Conservation (phyloP, 2,113 vertebrate genomes). For the Thomomys bottae region DNA sequence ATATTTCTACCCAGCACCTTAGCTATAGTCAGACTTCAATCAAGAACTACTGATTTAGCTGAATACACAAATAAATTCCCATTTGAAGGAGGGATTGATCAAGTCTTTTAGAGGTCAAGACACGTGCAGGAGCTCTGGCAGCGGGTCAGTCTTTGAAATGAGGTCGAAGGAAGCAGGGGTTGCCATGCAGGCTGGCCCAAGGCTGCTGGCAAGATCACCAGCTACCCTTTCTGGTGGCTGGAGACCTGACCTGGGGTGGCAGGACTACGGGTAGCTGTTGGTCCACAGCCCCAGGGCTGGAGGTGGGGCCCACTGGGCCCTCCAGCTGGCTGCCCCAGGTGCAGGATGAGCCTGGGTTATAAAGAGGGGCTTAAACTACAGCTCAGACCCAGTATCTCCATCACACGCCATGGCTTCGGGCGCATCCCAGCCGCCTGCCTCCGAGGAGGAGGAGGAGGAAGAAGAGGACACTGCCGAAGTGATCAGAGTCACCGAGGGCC, state of each 20-base stretch:
- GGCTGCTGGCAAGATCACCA: neutral
- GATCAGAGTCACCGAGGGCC: neutral
- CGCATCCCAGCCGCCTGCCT: neutral
- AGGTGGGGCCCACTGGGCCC: too few relatives aligned
- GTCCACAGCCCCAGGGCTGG: too few relatives aligned
- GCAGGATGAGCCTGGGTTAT: neutral
- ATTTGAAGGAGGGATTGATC: neutral
- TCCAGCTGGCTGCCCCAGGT: too few relatives aligned
- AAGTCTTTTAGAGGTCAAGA: neutral
- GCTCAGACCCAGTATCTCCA: too few relatives aligned
- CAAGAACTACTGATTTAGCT: neutral
- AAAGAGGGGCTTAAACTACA: neutral
- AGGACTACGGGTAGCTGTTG: too few relatives aligned
- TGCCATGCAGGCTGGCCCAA: neutral
- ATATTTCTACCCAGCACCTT: neutral
- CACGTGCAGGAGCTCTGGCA: too few relatives aligned
- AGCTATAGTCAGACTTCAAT: neutral
- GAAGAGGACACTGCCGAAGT: too few relatives aligned
- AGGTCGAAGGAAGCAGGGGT: neutral
- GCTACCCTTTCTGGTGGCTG: neutral
- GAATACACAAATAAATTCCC: neutral
- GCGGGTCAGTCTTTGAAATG: neutral
- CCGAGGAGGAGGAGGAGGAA: neutral
- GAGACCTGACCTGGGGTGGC: too few relatives aligned
- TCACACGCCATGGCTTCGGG: neutral